Base-by-base conservation (phyloP, 37 sponge, comb jelly and placozoan genomes). In the Theonella swinhoei region DNA sequence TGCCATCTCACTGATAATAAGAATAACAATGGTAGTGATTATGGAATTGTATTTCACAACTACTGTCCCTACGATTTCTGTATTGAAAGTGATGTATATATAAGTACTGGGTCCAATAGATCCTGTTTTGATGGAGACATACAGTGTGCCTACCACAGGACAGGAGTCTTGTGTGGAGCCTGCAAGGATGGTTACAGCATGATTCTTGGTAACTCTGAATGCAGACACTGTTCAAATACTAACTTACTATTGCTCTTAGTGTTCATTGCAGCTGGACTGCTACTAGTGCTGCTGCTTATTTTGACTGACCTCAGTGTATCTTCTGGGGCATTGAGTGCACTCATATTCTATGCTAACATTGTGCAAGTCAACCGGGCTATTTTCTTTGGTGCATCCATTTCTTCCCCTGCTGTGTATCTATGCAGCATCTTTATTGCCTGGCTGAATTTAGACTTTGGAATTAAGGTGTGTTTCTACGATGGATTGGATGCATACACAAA, bases 381-480 rank as follows among this genome's bases (percentile, higher is more conserved):
- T 7, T 79, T 31, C 37, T 79, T 65, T 29, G 66, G 66, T 3
- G 4, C 66, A 1, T 39, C 19, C 23, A 24, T n/a, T 28, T 67
- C 30, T 14, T 19, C 68, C 22, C 23, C 9, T 37, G 41, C 5
- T 39, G 42, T 41, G 1, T 39, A 59, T 39, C 64, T 75, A 25
- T 32, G 30, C 33, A 34, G 14, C 39, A 24, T 61, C 32, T 64
- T 62, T 11, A 31, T 78, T 11, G 60, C 85, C 20, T 84, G 85
- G 85, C 41, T 84, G 14, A 84, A 84, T 64, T 39, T 84, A 8
- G 85, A 84, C 39, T 32, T 84, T 20, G 85, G 85, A 11, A 67
- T 84, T 32, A 43, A 40, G 54, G 47, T 59, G 42, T 85, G 86
- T 62, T 85, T 85, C 64, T 85, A 70, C 14, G 19, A 78, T 37